Percentiles rank a stretch among this genome's conserved stretches.
Evolutionary conservation across 1,140 invertebrate genomes (phyloP).

Genomic region (Sipha flava): DNA sequence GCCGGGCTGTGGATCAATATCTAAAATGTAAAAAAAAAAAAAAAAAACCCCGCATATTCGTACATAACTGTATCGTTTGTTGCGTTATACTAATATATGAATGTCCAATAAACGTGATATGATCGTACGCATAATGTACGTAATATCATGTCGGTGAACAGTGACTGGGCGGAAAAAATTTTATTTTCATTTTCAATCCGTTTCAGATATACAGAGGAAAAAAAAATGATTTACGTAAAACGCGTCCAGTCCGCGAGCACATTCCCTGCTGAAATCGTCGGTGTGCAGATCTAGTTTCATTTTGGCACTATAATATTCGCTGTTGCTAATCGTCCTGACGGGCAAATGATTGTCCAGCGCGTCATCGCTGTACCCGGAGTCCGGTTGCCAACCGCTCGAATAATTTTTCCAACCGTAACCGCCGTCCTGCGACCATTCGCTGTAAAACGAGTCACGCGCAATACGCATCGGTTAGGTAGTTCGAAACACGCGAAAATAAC

Average conservation of each 20-base stretch:
- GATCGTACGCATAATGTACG: too few relatives aligned
- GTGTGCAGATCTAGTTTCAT: neutral
- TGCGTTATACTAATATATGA: too few relatives aligned
- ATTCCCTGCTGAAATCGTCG: neutral
- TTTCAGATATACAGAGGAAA: too few relatives aligned
- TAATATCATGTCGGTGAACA: too few relatives aligned
- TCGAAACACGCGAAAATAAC: neutral
- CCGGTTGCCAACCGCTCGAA: neutral
- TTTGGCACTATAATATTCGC: neutral
- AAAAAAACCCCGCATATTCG: too few relatives aligned
- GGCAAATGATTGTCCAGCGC: neutral
- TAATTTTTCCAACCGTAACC: neutral
- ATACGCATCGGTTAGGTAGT: neutral
- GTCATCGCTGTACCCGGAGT: neutral
- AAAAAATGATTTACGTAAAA: neutral
- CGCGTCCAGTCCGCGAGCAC: neutral
- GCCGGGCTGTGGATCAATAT: constrained; percentile 34
- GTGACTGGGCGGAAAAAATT: too few relatives aligned
- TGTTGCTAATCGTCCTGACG: neutral
- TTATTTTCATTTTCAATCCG: too few relatives aligned
- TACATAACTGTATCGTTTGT: too few relatives aligned
- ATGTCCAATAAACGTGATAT: too few relatives aligned
- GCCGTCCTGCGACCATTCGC: neutral
- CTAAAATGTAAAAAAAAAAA: constrained; percentile 9
- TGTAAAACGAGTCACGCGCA: neutral